These are phyloP conservation scores for Brachyistius frenatus DNA, from an alignment of 2,113 vertebrate genomes.

Conservation along the genomic window DNA sequence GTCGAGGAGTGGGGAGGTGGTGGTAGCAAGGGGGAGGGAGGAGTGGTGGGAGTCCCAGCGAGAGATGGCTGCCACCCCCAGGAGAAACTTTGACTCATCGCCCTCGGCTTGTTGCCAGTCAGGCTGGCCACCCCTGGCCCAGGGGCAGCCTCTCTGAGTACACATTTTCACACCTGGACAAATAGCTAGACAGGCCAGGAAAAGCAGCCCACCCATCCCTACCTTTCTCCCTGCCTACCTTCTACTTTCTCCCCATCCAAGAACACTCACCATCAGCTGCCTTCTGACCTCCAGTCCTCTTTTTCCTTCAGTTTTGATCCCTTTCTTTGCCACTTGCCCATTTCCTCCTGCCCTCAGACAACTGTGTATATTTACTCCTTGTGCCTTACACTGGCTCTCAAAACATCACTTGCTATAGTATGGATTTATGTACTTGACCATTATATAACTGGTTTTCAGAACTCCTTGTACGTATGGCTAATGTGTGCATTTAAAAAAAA, in stretches of 20 bases:
- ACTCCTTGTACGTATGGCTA: slow-evolving; percentile 46
- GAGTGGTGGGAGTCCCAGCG: slow-evolving; percentile 59
- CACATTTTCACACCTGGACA: slow-evolving; percentile 84
- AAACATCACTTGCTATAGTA: slow-evolving; percentile 35
- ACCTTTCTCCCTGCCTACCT: slow-evolving; percentile 51
- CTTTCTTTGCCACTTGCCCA: slow-evolving; percentile 35
- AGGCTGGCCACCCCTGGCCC: slow-evolving; percentile 61
- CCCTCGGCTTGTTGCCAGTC: slow-evolving; percentile 70
- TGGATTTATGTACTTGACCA: slow-evolving; percentile 43
- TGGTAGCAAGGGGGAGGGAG: slow-evolving; percentile 16
- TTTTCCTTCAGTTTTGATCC: slow-evolving; percentile 33
- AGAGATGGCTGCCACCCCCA: slow-evolving; percentile 68
- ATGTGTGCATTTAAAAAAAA: slow-evolving; percentile 53
- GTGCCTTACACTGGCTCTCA: slow-evolving; percentile 19
- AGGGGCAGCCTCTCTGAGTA: slow-evolving; percentile 74
- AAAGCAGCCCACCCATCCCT: slow-evolving; percentile 74
- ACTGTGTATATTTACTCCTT: slow-evolving; percentile 30
- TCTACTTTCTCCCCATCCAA: slow-evolving; percentile 48
- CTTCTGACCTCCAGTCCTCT: slow-evolving; percentile 39
- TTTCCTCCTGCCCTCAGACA: slow-evolving; percentile 33
- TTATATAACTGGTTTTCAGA: slow-evolving; percentile 43
- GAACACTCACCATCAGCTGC: slow-evolving; percentile 52
- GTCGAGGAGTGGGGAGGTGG: slow-evolving; percentile 60
- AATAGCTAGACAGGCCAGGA: slow-evolving; percentile 76
- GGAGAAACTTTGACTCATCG: slow-evolving; percentile 82